These are phyloP conservation scores for Mycteria americana DNA, from an alignment of 2,797 vertebrate species.

Conservation along the genomic window DNA sequence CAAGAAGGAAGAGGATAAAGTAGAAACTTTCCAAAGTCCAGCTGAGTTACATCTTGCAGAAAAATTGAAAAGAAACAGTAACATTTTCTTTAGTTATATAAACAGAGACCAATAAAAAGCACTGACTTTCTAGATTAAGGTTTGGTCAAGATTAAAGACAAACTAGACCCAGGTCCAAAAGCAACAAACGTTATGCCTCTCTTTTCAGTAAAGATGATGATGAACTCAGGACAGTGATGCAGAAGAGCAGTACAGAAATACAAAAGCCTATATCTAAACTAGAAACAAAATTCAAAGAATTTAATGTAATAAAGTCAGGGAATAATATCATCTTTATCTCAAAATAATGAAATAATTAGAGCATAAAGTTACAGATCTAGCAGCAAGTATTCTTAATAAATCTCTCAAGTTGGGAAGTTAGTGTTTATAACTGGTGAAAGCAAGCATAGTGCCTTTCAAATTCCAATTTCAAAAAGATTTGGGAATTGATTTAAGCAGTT, in stretches of 20 bases:
- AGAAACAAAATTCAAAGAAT: background rate
- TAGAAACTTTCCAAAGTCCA: background rate
- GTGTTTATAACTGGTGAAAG: background rate
- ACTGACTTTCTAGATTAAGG: background rate
- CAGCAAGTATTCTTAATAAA: background rate
- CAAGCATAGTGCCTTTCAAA: background rate
- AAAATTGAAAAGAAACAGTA: background rate
- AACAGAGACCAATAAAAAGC: background rate
- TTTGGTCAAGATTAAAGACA: background rate
- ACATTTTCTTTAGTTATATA: background rate
- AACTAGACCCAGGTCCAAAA: background rate
- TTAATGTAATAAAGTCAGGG: background rate
- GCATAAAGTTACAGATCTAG: background rate
- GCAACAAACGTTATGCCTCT: background rate
- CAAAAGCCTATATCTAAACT: background rate
- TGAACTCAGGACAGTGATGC: background rate
- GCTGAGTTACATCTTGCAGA: background rate
- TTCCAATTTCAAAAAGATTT: background rate
- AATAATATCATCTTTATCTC: background rate
- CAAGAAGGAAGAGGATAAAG: background rate
- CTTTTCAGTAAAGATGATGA: background rate
- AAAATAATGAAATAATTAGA: background rate
- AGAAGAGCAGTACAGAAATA: background rate
- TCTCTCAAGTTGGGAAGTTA: background rate
- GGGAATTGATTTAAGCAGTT: background rate